Evolutionary conservation across 2,888 invertebrate genomes (phyloP).

Genomic region (Myathropa florea): DNA sequence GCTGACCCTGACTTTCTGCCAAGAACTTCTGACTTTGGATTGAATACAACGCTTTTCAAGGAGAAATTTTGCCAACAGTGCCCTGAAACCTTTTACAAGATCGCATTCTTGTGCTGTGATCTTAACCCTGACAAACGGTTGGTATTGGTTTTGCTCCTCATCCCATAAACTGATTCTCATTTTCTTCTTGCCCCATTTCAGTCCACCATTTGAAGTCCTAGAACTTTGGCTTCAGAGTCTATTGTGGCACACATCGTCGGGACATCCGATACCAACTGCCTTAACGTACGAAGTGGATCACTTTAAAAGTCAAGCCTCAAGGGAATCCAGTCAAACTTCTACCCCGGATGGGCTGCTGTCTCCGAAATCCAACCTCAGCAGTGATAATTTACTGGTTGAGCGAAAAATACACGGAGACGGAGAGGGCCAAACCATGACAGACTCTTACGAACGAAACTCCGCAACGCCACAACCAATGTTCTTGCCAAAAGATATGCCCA

Average conservation of each 20-base stretch:
- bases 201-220: slow-evolving; percentile 94
- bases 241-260: slow-evolving; percentile 86
- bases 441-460: background rate
- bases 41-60: slow-evolving; percentile 92
- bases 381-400: slow-evolving; percentile 77
- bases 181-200: slow-evolving; percentile 74
- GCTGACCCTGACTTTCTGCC: slow-evolving; percentile 97
- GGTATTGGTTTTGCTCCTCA: slow-evolving; percentile 23
- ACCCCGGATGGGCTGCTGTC: slow-evolving; percentile 79
- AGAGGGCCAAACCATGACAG: slow-evolving; percentile 28
- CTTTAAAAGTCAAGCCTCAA: slow-evolving; percentile 82
- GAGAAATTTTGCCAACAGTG: slow-evolving; percentile 92
- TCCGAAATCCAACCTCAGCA: slow-evolving; percentile 78
- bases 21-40: slow-evolving; percentile 93
- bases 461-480: slow-evolving; percentile 44
- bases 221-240: slow-evolving; percentile 93
- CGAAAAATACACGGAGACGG: slow-evolving; percentile 48
- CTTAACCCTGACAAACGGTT: slow-evolving; percentile 94
- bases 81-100: slow-evolving; percentile 92
- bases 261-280: slow-evolving; percentile 84
- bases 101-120: slow-evolving; percentile 95
- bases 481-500: slow-evolving; percentile 78
- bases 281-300: slow-evolving; percentile 89
- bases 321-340: slow-evolving; percentile 79
- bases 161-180: too few species aligned